A percentile compares a stretch with the other conserved stretches of the same genome.
Conservation (phyloP, 2,797 vertebrate genomes). For the Melanotaenia nigrans region DNA sequence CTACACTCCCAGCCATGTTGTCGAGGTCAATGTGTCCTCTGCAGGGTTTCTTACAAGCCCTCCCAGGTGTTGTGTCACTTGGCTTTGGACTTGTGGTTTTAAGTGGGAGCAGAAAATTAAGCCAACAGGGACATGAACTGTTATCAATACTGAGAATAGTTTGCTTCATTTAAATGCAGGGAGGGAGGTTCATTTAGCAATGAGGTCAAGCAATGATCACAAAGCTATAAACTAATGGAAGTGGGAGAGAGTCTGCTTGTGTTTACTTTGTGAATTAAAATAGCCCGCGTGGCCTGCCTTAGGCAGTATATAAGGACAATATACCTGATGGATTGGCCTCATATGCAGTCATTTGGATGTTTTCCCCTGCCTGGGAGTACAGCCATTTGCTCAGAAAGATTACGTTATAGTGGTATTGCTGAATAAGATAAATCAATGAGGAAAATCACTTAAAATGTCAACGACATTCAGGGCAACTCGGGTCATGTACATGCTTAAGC, state of each 20-base stretch:
- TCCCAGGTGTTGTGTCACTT: constrained; percentile 15
- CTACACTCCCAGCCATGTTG: constrained; percentile 34
- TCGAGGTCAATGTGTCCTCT: constrained; percentile 51
- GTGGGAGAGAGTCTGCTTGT: constrained; percentile 49
- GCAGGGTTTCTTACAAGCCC: constrained; percentile 24
- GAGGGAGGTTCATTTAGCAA: constrained; percentile 61
- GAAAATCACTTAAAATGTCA: constrained; percentile 21
- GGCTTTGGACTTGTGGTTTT: constrained; percentile 44
- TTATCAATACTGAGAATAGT: constrained; percentile 71
- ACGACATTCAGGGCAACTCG: constrained; percentile 16
- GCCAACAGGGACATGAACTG: constrained; percentile 65
- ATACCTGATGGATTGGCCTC: constrained; percentile 66
- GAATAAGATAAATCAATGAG: constrained; percentile 23
- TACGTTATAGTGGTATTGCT: constrained; percentile 10
- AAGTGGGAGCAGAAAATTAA: constrained; percentile 66
- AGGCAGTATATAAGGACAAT: constrained; percentile 59
- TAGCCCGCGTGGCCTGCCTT: constrained; percentile 54
- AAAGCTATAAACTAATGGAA: constrained; percentile 63
- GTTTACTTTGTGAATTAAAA: constrained; percentile 73
- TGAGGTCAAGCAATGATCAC: constrained; percentile 73
- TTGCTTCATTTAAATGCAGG: constrained; percentile 68
- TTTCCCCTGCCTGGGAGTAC: constrained; percentile 20
- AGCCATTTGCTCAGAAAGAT: constrained; percentile 33
- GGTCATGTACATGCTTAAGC: neutral
- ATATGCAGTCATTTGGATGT: constrained; percentile 33